Percentiles rank a stretch among this genome's conserved stretches.
These are phyloP conservation scores for Naso thynnoides DNA, from an alignment of 2,797 vertebrate species.

Conservation along the genomic window DNA sequence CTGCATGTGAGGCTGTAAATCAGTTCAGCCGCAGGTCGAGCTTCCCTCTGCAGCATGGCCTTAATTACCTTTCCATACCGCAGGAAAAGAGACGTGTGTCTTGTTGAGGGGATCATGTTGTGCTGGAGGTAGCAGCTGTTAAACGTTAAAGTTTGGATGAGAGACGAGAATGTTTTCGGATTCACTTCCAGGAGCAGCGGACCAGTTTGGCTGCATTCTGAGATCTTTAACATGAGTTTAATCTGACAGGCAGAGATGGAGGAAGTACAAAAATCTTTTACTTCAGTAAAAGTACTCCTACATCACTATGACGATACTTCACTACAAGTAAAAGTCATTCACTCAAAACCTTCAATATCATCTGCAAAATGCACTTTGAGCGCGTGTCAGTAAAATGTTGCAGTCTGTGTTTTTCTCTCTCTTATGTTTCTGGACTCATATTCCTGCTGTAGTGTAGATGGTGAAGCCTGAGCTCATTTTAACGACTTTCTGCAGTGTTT, in stretches of 20 bases:
- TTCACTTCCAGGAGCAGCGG: not conserved
- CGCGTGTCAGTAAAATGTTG: not conserved
- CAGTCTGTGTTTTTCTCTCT: no score
- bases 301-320: not conserved
- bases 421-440: no score
- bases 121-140: slow-evolving; percentile 32
- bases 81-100: not conserved
- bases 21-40: slow-evolving; percentile 14
- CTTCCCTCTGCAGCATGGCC: slow-evolving; percentile 37
- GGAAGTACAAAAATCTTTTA: not conserved
- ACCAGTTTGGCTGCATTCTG: slow-evolving; percentile 33
- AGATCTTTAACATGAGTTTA: no score
- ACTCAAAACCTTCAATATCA: not conserved
- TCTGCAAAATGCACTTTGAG: no score
- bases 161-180: slow-evolving; percentile 7
- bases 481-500: no score
- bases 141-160: slow-evolving; percentile 20
- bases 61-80: slow-evolving; percentile 56
- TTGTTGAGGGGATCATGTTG: not conserved
- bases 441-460: no score
- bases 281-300: not conserved
- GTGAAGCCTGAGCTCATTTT: no score
- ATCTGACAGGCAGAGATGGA: not conserved
- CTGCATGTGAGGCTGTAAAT: slow-evolving; percentile 35
- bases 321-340: no score